Evolutionary conservation across 2,113 vertebrate species (phyloP), one percentile per base, ranked within the genome.

Genomic region (Callopanchax toddi): DNA sequence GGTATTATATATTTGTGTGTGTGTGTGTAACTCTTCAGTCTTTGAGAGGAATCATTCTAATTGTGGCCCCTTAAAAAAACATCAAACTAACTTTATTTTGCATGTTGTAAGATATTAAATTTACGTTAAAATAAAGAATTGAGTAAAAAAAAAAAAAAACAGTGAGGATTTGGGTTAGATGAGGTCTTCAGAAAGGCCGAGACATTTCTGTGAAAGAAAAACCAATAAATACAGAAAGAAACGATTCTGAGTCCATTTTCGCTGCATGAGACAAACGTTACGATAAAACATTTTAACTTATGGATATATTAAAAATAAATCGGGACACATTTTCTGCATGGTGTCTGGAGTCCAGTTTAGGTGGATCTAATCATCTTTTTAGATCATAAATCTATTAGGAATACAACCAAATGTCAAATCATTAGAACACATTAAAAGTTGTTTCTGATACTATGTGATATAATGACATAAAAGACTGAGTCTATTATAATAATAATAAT

Each of bases 31-130:
- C 26, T 26, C 22, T 44, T 52, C 60, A 54, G 21, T 50, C 37
- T 63, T 36, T 53, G 42, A 42, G 58, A 44, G 61, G 42, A 58
- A 57, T 25, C 12, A 32, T 74, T 64, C 60, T 20, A 42, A 56
- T 60, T 22, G 3, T 15, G 55, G 58, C 39, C 46, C 26, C 43
- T 45, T 20, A 60, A 50, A 7, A 34, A 42, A 40, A 15, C n/a
- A 10, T 57, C 45, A 39, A 16, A 48, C 17, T 21, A 36, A 50
- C 13, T 11, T 9, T 13, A 43, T 48, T 51, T 55, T 25, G 29
- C 39, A 34, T 8, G n/a, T 29, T 25, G 16, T 11, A 46, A 13
- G 12, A 48, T 18, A 20, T 11, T 5, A 34, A 13, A n/a, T 9
- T 49, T 49, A 49, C 29, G 2, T 22, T 29, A 10, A 25, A 4